Base-by-base conservation (phyloP, 2,888 invertebrate species). In the Cotesia congregata region DNA sequence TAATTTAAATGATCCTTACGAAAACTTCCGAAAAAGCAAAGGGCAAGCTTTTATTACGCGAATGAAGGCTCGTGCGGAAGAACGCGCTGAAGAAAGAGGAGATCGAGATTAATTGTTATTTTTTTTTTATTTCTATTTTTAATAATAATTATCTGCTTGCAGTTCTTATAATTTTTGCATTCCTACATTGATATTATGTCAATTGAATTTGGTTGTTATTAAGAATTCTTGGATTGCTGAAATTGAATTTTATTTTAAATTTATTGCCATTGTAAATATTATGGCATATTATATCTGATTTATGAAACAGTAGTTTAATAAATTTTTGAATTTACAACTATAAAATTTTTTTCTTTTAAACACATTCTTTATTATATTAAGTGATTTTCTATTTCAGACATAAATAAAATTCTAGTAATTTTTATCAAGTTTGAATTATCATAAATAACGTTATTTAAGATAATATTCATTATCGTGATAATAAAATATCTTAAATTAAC, bases 21-120 rank as follows among this genome's bases (percentile, higher is more conserved):
- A 98, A 90, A 97, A 97, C 90, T 98, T 98, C 91, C 93, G 98
- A 83, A 98, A 98, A 91, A 97, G 96, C 90, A 97, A 97, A 90
- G 97, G 97, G 77, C 96, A 97, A 86, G 97, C 97, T 82, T 97
- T 97, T 91, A 97, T 97, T 80, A 96, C 96, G 80, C 92, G 97
- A 85, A 97, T 97, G 97, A 95, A 97, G 89, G 95, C 96, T 67
- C 92, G 97, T 87, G 96, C 95, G 17, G 94, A 97, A 82, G 96
- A 96, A 87, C 87, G 92, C 72, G 92, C 92, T 3, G 91, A 91
- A 78, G 92, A 92, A 83, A 89, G 91, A 67, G 89, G 88, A 0
- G 89, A 89, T 67, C 84, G 89, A 78, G 88, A 88, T 79, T 88
- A 84, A 88, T 68, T 69, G 76, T 68, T 30, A 30, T 30, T 68